Conservation (phyloP, 2,797 vertebrate genomes). For the Chelon labrosus region DNA sequence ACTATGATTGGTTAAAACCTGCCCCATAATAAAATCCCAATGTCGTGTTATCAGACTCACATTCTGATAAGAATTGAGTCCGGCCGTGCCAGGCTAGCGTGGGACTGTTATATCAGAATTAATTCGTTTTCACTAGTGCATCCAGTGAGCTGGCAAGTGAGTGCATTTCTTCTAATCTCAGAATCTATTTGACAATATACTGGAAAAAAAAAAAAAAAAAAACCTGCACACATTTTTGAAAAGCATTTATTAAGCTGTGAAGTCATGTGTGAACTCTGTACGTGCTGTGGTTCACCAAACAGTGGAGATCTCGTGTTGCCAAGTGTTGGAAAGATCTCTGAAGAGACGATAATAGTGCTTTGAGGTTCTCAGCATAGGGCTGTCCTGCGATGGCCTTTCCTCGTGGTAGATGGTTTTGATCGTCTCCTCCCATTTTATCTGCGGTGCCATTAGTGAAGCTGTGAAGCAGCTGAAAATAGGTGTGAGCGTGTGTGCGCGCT, state of each 20-base stretch:
- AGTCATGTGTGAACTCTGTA: slow-evolving; percentile 4
- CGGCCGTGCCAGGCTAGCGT: too few relatives aligned
- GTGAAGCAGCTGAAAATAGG: slow-evolving; percentile 1
- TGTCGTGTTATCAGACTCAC: too few relatives aligned
- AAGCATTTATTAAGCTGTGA: not conserved
- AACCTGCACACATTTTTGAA: not conserved
- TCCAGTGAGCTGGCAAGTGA: too few relatives aligned
- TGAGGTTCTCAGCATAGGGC: slow-evolving; percentile 36
- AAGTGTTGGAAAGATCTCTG: slow-evolving; percentile 6
- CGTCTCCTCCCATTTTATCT: slow-evolving; percentile 16
- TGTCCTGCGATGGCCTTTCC: slow-evolving; percentile 24
- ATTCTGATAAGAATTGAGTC: too few relatives aligned
- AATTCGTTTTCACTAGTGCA: too few relatives aligned
- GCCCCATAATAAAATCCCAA: too few relatives aligned
- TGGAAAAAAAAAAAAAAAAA: not conserved
- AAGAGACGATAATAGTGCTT: slow-evolving; percentile 41
- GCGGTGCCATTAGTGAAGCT: slow-evolving; percentile 7
- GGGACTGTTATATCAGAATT: too few relatives aligned
- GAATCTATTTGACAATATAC: slow-evolving; percentile 3
- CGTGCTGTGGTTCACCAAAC: slow-evolving; percentile 1
- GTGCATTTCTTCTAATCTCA: not conserved
- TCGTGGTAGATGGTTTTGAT: slow-evolving; percentile 16
- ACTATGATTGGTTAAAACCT: too few relatives aligned
- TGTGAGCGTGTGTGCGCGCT: slow-evolving; percentile 7
- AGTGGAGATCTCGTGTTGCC: not conserved